Base-by-base conservation (phyloP, 1,140 invertebrate genomes). In the Monochamus saltuarius region DNA sequence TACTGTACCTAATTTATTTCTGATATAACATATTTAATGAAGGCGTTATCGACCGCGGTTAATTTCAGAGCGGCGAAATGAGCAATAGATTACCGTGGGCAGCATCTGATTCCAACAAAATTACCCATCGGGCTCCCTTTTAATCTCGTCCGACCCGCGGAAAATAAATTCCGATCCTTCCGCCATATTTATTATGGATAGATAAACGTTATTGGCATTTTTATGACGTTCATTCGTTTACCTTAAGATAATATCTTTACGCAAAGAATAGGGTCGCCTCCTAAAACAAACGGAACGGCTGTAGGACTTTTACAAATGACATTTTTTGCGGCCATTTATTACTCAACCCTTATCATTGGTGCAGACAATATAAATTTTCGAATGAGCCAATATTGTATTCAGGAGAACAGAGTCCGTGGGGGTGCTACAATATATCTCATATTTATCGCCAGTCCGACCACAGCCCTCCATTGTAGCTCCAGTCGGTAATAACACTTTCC, bases 281-380 rank as follows among this genome's bases (percentile, higher is more conserved):
- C 54, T 62, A 62, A 69, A 69, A 69, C 67, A 69, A 66, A 69
- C 65, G 65, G 55, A 59, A 36, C 53, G 43, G 56, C 56, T 46
- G 50, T 64, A 51, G 62, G 68, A 68, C 64, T 65, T 67, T 63
- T 67, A 72, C 70, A 67, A 72, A 73, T 72, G 69, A 62, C 64
- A 70, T 67, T 72, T 74, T 73, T 74, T 66, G 65, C 66, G 57
- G 39, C 67, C 66, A 74, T 74, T 73, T 73, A 74, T 74, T 70
- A 66, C 59, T 59, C 60, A 57, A 71, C 67, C 72, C 71, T 74
- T 73, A 74, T 74, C 72, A 72, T 67, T 68, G 70, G 64, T 65
- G 62, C 67, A 62, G 68, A 71, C 69, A 71, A 71, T 72, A 73
- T 72, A 72, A 71, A 71, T 72, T 74, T 71, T 61, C 63, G 64